phyloP scores from a whole-genome alignment of 1,140 invertebrate species.

The Drosophila arawakana region DNA sequence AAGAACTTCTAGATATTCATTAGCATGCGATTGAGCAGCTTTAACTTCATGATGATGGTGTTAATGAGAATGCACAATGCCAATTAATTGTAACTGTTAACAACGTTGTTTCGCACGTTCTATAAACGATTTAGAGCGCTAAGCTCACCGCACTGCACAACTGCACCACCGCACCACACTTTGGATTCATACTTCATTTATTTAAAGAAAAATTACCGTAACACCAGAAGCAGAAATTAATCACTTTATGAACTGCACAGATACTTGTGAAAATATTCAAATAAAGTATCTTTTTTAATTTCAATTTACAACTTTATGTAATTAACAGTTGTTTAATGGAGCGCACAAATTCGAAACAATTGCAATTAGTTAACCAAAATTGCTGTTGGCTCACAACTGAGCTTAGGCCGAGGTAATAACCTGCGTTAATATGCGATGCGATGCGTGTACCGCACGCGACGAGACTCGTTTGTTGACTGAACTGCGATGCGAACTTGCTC shows the following conservation, averaged over 20 bases:
- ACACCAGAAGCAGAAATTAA: conserved; percentile 2
- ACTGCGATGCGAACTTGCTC: conserved; percentile 47
- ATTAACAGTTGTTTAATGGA: conserved; percentile 19
- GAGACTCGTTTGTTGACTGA: conserved; percentile 70
- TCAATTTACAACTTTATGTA: conserved; percentile 10
- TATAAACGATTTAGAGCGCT: conserved; percentile 59
- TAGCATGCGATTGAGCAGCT: conserved; percentile 53
- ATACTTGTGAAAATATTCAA: conserved; percentile 5
- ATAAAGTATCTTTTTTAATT: conserved; percentile 11
- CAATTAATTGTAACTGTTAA: conserved; percentile 56
- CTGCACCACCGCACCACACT: conserved; percentile 45
- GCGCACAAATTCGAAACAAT: conserved; percentile 10
- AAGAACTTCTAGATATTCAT: conserved; percentile 48
- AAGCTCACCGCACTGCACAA: conserved; percentile 25
- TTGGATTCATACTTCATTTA: conserved; percentile 16
- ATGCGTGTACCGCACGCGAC: conserved; percentile 55
- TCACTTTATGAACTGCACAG: background rate
- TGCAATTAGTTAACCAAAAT: conserved; percentile 16
- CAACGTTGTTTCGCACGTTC: conserved; percentile 60
- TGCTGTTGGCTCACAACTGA: conserved; percentile 3
- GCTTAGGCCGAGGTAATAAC: conserved; percentile 11
- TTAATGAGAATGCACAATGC: conserved; percentile 46
- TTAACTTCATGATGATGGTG: conserved; percentile 48
- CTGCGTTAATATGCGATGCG: conserved; percentile 34
- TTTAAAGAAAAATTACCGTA: background rate